Evolutionary conservation across 2,888 invertebrate species (phyloP).

Genomic region (Eupithecia pulchellata): DNA sequence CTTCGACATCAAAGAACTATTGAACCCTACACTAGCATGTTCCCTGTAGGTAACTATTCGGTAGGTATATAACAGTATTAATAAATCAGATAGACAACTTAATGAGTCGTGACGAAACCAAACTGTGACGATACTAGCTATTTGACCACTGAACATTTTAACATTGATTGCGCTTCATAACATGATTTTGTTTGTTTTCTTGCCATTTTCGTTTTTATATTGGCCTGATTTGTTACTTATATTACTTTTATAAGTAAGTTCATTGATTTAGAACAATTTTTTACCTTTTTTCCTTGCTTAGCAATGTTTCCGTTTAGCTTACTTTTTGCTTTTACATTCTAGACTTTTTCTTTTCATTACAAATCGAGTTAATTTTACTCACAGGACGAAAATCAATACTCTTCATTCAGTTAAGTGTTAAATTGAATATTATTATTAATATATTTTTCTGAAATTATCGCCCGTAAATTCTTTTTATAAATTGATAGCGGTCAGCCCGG

Average conservation of each 20-base stretch:
- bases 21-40: not conserved
- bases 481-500: too few species aligned
- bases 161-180: not conserved
- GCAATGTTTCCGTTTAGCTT: too few species aligned
- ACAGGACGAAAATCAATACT: too few species aligned
- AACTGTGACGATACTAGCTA: not conserved
- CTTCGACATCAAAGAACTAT: too few species aligned
- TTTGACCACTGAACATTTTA: not conserved
- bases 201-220: not conserved
- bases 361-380: too few species aligned
- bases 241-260: too few species aligned
- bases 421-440: too few species aligned
- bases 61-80: not conserved
- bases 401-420: too few species aligned
- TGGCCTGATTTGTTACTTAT: not conserved
- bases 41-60: not conserved
- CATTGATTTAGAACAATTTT: too few species aligned
- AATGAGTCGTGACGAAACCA: not conserved
- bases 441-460: too few species aligned
- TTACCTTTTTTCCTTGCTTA: not conserved
- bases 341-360: not conserved
- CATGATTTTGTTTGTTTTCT: not conserved
- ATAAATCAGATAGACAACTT: slow-evolving; percentile 7
- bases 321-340: not conserved
- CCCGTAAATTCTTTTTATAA: too few species aligned